Conservation (phyloP, 2,888 invertebrate genomes). For the Drosophila meridiana region DNA sequence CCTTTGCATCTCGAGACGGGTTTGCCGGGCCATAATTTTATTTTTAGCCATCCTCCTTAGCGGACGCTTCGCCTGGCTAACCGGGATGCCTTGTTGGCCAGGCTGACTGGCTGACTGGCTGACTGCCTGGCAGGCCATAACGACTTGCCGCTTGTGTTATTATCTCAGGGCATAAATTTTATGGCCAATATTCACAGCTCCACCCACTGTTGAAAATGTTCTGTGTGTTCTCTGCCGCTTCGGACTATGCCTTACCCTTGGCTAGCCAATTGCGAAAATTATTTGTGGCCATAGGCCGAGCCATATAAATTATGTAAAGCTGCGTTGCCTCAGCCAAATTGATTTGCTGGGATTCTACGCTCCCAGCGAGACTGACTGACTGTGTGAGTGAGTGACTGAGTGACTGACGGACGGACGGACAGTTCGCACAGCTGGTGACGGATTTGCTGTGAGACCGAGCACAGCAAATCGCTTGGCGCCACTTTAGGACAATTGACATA, state of each 20-base stretch:
- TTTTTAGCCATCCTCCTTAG: slow-evolving; percentile 56
- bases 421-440: slow-evolving; percentile 51
- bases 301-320: slow-evolving; percentile 57
- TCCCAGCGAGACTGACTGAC: neutral
- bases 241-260: slow-evolving; percentile 7
- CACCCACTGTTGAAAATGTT: slow-evolving; percentile 82
- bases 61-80: slow-evolving; percentile 5
- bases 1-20: slow-evolving; percentile 75
- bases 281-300: slow-evolving; percentile 67
- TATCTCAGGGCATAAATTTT: slow-evolving; percentile 79
- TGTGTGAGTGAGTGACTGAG: neutral
- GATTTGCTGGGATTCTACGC: slow-evolving; percentile 42
- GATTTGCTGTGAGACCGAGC: slow-evolving; percentile 25
- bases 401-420: neutral
- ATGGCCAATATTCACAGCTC: slow-evolving; percentile 82
- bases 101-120: slow-evolving; percentile 16
- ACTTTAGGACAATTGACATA: slow-evolving; percentile 47
- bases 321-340: slow-evolving; percentile 41
- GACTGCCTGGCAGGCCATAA: slow-evolving; percentile 53
- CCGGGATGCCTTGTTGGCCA: slow-evolving; percentile 19
- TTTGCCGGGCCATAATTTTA: slow-evolving; percentile 74
- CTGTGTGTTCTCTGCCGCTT: slow-evolving; percentile 50
- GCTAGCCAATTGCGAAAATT: slow-evolving; percentile 68
- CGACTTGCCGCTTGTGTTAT: slow-evolving; percentile 80
- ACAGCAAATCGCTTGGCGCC: slow-evolving; percentile 40